Percentiles rank a stretch among this genome's conserved stretches.
phyloP scores from a whole-genome alignment of 2,113 vertebrate genomes.

The Protobothrops flavoviridis region DNA sequence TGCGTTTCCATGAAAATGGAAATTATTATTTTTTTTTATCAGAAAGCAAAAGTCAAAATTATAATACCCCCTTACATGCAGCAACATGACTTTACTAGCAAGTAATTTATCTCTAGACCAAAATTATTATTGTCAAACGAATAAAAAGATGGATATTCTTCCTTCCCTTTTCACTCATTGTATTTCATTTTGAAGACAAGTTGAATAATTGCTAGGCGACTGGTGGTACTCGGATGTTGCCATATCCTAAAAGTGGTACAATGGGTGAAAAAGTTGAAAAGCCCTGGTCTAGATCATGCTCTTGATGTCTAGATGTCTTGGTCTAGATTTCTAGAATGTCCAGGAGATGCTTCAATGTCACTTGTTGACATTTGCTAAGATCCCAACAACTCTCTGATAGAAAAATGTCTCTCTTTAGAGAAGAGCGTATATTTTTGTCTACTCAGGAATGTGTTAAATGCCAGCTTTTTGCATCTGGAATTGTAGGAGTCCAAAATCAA shows the following conservation, averaged over 20 bases:
- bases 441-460: slow-evolving; percentile 51
- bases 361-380: slow-evolving; percentile 2
- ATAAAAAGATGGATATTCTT: not conserved
- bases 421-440: slow-evolving; percentile 30
- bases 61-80: not conserved
- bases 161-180: not conserved
- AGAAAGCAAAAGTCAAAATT: not conserved
- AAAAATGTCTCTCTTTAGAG: slow-evolving; percentile 29
- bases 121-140: not conserved
- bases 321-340: not conserved
- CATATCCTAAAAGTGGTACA: no score
- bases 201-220: not conserved
- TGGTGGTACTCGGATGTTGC: no score
- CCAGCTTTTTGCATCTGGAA: slow-evolving; percentile 71
- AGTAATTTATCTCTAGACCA: not conserved
- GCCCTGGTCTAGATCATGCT: not conserved
- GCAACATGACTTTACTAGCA: not conserved
- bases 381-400: slow-evolving; percentile 20
- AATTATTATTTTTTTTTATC: not conserved
- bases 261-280: no score
- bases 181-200: not conserved
- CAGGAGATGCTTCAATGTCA: slow-evolving; percentile 20
- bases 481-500: slow-evolving; percentile 65
- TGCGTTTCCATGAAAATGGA: not conserved
- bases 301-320: no score